These are phyloP conservation scores for Paracanthobrama guichenoti DNA, from an alignment of 2,113 vertebrate species.

Conservation along the genomic window DNA sequence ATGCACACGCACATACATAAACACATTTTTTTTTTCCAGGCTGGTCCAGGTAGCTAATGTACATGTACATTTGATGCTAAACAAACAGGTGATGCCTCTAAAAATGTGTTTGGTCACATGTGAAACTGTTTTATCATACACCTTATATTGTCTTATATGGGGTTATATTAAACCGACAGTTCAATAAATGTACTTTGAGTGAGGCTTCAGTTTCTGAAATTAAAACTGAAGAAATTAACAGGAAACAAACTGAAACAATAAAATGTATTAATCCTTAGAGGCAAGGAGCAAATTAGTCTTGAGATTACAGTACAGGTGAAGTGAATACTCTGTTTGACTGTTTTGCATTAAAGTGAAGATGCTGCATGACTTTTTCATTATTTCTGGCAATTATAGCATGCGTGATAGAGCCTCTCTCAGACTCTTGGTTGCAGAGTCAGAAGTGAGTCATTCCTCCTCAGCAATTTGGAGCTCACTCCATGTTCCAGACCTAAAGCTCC, in stretches of 20 bases:
- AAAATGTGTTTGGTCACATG: background rate
- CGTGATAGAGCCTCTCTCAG: background rate
- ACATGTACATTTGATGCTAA: background rate
- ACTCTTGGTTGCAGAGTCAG: background rate
- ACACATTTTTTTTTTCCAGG: background rate
- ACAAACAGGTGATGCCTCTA: background rate
- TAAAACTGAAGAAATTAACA: background rate
- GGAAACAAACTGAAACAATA: background rate
- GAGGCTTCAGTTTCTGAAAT: background rate
- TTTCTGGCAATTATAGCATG: background rate
- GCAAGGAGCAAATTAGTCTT: background rate
- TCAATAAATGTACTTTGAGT: background rate
- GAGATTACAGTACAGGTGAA: background rate
- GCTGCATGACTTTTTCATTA: background rate
- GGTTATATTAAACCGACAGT: background rate
- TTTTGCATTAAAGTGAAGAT: constrained; percentile 12
- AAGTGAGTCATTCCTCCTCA: constrained; percentile 17
- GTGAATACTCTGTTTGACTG: constrained; percentile 14
- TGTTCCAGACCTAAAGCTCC: constrained; percentile 22
- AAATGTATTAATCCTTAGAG: background rate
- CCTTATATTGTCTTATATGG: background rate
- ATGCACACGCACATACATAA: too few species aligned
- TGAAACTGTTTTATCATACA: background rate
- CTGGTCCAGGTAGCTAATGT: background rate
- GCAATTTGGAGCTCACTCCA: constrained; percentile 13